A percentile compares a stretch with the other conserved stretches of the same genome.
Evolutionary conservation across 2,888 invertebrate genomes (phyloP).

Genomic region (Drosophila pegasa): DNA sequence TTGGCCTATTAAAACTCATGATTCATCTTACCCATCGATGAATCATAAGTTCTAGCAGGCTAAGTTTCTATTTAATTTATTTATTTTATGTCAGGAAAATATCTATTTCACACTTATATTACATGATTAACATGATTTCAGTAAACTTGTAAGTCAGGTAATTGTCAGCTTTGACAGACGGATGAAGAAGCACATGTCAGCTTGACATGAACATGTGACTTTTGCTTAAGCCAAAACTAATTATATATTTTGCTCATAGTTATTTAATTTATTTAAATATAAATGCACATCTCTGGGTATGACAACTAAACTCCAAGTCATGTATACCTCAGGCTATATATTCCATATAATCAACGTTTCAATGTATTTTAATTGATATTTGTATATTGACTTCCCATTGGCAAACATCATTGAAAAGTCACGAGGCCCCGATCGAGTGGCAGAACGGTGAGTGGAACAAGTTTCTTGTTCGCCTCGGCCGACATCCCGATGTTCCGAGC

Average conservation of each 20-base stretch:
- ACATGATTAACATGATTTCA: too few relatives aligned
- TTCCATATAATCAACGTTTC: not conserved
- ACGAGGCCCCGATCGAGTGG: conserved; percentile 2
- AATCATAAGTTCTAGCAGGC: too few relatives aligned
- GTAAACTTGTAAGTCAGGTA: too few relatives aligned
- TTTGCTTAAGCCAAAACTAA: too few relatives aligned
- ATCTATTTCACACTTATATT: not conserved
- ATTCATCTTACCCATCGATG: too few relatives aligned
- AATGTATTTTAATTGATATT: conserved; percentile 5
- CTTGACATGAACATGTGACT: too few relatives aligned
- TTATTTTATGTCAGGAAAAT: not conserved
- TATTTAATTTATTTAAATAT: too few relatives aligned
- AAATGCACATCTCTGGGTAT: too few relatives aligned
- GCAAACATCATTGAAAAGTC: conserved; percentile 27
- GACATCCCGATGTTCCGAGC: conserved; percentile 19
- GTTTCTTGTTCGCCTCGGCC: conserved; percentile 45
- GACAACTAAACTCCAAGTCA: not conserved
- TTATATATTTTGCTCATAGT: too few relatives aligned
- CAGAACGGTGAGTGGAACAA: conserved; percentile 55
- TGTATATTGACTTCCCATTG: not conserved
- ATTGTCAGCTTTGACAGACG: too few relatives aligned
- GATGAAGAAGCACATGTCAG: not conserved
- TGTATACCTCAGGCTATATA: not conserved
- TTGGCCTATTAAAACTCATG: too few relatives aligned
- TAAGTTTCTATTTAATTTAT: not conserved